Conservation (phyloP, 2,888 invertebrate species). For the Hermaeophaga mercurialis region DNA sequence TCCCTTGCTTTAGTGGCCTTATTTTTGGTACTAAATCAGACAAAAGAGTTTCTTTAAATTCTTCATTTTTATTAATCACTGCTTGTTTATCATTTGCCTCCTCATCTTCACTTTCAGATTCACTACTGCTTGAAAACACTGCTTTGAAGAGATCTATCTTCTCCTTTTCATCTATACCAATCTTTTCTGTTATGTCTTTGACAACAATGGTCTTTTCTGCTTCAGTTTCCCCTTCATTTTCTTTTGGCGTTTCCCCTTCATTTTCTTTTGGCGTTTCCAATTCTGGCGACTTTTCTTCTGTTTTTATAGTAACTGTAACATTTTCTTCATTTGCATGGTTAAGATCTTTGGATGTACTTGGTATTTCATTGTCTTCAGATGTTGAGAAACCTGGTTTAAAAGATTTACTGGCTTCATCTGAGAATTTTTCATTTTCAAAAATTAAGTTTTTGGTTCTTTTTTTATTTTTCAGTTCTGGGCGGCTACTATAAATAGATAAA, state of each 20-base stretch:
- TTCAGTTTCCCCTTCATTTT: too few relatives aligned
- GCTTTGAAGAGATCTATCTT: conserved; percentile 85
- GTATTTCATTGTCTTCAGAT: neutral
- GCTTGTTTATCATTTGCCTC: conserved; percentile 41
- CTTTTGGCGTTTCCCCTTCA: conserved; percentile 5
- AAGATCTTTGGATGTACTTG: too few relatives aligned
- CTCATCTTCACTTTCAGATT: conserved; percentile 53
- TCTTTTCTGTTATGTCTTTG: conserved; percentile 51
- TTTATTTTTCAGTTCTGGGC: conserved; percentile 31
- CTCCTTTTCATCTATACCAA: conserved; percentile 60
- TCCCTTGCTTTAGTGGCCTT: conserved; percentile 53
- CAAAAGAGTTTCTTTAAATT: conserved; percentile 47
- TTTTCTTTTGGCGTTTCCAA: conserved; percentile 6
- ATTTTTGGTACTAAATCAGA: conserved; percentile 53
- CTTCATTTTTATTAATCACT: conserved; percentile 28
- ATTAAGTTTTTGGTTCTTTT: conserved; percentile 74
- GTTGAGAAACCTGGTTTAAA: conserved; percentile 44
- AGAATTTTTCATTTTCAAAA: conserved; percentile 74
- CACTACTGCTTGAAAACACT: conserved; percentile 82
- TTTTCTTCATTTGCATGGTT: neutral
- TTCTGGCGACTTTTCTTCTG: conserved; percentile 12
- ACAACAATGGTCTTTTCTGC: too few relatives aligned
- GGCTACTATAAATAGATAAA: conserved; percentile 30
- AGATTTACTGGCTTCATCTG: conserved; percentile 37
- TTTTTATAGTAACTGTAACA: conserved; percentile 5